A percentile compares a stretch with the other conserved stretches of the same genome.
phyloP scores from a whole-genome alignment of 2,113 vertebrate genomes.

The Nesoenas mayeri region DNA sequence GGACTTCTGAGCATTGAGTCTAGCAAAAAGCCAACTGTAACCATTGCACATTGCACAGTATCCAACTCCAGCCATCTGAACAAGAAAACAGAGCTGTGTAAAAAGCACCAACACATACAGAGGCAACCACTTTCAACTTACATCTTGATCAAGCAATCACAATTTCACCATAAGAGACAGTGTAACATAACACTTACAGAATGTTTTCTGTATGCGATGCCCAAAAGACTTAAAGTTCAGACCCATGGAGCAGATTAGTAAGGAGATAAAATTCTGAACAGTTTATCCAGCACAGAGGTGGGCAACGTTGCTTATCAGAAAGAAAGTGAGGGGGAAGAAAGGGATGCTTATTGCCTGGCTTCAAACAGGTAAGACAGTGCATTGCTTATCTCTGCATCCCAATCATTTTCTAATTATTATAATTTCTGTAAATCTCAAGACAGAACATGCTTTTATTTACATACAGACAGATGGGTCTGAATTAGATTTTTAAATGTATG shows the following conservation, averaged over 20 bases:
- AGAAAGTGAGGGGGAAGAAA: neutral
- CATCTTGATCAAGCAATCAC: neutral
- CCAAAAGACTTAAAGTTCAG: neutral
- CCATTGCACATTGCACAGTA: neutral
- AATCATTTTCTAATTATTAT: constrained; percentile 3
- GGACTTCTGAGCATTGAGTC: neutral
- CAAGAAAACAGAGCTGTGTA: neutral
- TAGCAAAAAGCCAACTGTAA: neutral
- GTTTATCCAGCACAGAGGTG: neutral
- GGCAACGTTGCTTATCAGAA: neutral
- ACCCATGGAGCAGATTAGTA: neutral
- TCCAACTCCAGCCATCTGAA: neutral
- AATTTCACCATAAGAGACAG: neutral
- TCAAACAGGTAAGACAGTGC: neutral
- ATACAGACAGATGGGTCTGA: neutral
- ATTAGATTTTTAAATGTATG: neutral
- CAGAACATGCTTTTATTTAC: neutral
- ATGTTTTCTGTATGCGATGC: neutral
- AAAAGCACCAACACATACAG: neutral
- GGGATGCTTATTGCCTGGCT: neutral
- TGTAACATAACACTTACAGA: neutral
- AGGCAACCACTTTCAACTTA: neutral
- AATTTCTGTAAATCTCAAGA: neutral
- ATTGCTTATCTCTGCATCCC: neutral
- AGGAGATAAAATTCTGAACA: neutral